Evolutionary conservation across 2,888 invertebrate genomes (phyloP), one percentile per base, ranked within the genome.

Genomic region (Latrodectus hesperus): DNA sequence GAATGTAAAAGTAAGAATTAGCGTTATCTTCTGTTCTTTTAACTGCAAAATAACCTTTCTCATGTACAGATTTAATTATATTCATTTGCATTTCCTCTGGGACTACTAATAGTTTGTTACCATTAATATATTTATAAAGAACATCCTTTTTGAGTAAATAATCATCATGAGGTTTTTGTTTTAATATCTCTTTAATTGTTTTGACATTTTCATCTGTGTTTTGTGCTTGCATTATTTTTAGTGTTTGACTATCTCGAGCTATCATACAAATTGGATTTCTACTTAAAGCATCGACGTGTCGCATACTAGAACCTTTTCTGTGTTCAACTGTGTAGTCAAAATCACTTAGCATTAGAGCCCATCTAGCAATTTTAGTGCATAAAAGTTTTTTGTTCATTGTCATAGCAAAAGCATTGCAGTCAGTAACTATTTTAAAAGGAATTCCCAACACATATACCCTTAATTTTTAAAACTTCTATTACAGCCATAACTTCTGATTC

Each of bases 171-270:
- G 51, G n/a, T 49, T 49, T 22, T 22, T 22, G 22, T 22, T 9
- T n/a, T 12, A 65, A 17, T 17, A 76, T 49, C 16, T n/a, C 38
- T n/a, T 65, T 65, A 17, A 76, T 65, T 6, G 65, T 67, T 17
- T 16, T 49, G 11, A 76, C 51, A n/a, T 65, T 1, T 4, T 65
- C 65, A 51, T 76, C 65, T 17, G 51, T n/a, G 8, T 76, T 49
- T 60, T 76, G 76, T 11, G 76, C 76, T 76, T 76, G 38, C 9
- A 51, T 10, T 51, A 67, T 9, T n/a, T 51, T 49, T 11, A 67
- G 11, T 38, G 51, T 49, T 22, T 65, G 0, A 64, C 38, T 11
- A 12, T 64, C 64, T 38, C 26, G 38, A 12, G 38, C n/a, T 4
- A 26, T 14, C 38, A 64, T 38, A 1, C 38, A 60, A 16, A 6